These are phyloP conservation scores for Anthoptus insignis DNA, from an alignment of 2,888 invertebrate genomes.

Conservation along the genomic window DNA sequence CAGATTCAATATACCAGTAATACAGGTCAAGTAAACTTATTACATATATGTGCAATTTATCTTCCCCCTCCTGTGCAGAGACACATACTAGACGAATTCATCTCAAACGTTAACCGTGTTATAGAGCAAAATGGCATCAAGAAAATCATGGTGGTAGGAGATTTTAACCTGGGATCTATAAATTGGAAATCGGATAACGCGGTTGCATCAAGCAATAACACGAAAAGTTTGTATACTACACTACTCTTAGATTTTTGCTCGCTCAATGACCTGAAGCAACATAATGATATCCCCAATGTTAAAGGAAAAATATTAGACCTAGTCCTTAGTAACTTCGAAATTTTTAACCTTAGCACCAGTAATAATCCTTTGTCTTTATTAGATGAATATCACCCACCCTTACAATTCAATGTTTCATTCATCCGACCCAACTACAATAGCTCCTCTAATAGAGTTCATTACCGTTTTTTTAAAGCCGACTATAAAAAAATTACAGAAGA, in stretches of 20 bases:
- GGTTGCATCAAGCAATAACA: no score
- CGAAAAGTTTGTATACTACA: no score
- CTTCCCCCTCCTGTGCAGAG: no score
- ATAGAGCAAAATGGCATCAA: no score
- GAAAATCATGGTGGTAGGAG: no score
- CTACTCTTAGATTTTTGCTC: neutral
- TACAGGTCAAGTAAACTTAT: no score
- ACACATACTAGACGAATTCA: no score
- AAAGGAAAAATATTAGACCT: slow-evolving; percentile 2
- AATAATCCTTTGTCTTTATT: neutral
- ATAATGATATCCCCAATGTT: slow-evolving; percentile 7
- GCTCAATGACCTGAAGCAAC: neutral
- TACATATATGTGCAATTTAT: no score
- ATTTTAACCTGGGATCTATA: no score
- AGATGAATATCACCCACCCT: slow-evolving; percentile 7
- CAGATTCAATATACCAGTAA: no score
- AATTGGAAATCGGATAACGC: no score
- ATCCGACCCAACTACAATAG: neutral
- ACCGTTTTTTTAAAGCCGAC: slow-evolving; percentile 8
- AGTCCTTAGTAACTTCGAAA: slow-evolving; percentile 1
- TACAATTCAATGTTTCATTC: slow-evolving; percentile 8
- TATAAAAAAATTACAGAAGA: slow-evolving; percentile 3
- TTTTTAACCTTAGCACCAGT: neutral
- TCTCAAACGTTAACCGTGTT: no score
- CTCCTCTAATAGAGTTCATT: neutral